Evolutionary conservation across 2,113 vertebrate genomes (phyloP).

Genomic region (Atrichornis clamosus): DNA sequence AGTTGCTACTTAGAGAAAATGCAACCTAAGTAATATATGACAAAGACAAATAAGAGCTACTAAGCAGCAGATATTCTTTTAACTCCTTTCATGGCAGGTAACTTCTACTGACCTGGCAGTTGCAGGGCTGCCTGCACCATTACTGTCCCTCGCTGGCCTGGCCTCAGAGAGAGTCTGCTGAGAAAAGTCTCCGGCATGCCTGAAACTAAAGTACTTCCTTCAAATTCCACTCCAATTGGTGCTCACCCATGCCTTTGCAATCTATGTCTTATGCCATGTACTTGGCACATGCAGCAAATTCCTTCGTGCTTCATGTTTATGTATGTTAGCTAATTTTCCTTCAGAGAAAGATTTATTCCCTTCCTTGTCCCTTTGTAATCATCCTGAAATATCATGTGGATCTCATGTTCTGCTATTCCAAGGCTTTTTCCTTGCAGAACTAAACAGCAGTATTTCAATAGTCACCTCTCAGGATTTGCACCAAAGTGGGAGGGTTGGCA

Average conservation of each 20-base stretch:
- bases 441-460: neutral
- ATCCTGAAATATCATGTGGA: neutral
- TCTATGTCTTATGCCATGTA: too few relatives aligned
- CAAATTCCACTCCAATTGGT: neutral
- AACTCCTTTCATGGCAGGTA: neutral
- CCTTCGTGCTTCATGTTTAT: neutral
- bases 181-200: neutral
- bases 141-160: neutral
- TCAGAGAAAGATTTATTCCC: neutral
- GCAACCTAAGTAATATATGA: neutral
- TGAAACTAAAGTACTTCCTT: neutral
- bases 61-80: neutral
- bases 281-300: neutral
- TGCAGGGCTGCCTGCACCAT: neutral
- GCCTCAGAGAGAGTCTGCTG: neutral
- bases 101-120: rapidly evolving
- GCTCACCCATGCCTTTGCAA: neutral
- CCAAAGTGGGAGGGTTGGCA: neutral
- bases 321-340: neutral
- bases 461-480: neutral
- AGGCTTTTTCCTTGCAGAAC: neutral
- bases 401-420: neutral
- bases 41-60: neutral
- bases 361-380: neutral
- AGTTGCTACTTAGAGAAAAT: neutral